phyloP scores from a whole-genome alignment of 1,140 invertebrate genomes.

The Caenorhabditis latens region DNA sequence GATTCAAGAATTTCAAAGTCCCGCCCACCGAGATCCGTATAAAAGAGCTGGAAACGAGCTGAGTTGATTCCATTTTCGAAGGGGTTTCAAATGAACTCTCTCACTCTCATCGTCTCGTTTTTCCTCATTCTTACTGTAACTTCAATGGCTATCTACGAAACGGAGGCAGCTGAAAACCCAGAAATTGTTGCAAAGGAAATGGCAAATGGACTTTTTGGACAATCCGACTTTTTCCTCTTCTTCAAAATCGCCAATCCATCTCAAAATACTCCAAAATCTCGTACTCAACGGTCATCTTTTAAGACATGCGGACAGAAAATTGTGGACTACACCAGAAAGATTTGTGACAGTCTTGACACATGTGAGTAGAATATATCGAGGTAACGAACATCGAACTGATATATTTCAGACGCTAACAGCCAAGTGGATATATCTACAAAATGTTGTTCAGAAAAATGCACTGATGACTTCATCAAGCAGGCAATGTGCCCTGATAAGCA shows the following conservation, averaged over 20 bases:
- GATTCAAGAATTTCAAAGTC: too few relatives aligned
- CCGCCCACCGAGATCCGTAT: too few relatives aligned
- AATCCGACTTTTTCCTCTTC: neutral
- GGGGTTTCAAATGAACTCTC: neutral
- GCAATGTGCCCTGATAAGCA: neutral
- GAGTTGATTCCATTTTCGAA: too few relatives aligned
- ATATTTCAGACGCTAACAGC: neutral
- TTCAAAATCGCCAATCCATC: neutral
- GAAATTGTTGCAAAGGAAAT: neutral
- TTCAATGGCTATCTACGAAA: neutral
- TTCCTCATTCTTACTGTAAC: neutral
- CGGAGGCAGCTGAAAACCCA: neutral
- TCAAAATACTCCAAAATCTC: neutral
- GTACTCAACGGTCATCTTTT: neutral
- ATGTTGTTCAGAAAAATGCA: neutral
- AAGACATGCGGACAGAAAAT: slow-evolving; percentile 9
- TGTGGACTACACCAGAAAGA: neutral
- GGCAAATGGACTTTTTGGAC: neutral
- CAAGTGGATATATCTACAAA: neutral
- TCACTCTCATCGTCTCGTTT: neutral
- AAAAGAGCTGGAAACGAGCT: too few relatives aligned
- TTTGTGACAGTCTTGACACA: neutral
- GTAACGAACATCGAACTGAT: neutral
- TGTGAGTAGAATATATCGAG: neutral
- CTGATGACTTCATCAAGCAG: neutral